Percentiles rank a stretch among this genome's conserved stretches.
Evolutionary conservation across 2,797 vertebrate species (phyloP).

Genomic region (Vireo griseus): DNA sequence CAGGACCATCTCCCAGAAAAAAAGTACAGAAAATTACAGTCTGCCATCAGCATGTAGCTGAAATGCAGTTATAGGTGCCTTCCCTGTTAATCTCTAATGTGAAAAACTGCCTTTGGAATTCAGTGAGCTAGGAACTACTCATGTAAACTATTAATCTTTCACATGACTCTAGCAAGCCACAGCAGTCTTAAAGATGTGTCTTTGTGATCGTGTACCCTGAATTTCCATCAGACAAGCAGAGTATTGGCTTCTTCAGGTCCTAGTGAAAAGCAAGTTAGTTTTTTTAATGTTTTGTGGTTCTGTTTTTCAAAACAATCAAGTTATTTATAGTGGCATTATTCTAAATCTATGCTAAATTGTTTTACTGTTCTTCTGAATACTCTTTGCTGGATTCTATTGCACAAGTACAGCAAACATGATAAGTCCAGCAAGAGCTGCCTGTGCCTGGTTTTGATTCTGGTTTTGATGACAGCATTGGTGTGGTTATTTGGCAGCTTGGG

Average conservation of each 20-base stretch:
- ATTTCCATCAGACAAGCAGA: background rate
- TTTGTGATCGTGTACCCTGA: background rate
- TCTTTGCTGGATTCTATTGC: background rate
- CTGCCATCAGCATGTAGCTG: background rate
- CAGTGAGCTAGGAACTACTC: background rate
- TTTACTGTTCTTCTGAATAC: background rate
- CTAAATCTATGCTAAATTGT: background rate
- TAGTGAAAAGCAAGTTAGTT: background rate
- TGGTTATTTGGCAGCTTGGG: background rate
- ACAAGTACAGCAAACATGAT: background rate
- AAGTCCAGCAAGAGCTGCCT: background rate
- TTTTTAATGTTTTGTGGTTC: background rate
- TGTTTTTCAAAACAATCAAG: background rate
- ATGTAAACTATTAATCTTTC: background rate
- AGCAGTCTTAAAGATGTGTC: background rate
- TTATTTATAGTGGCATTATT: background rate
- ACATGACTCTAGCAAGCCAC: background rate
- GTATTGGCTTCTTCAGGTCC: background rate
- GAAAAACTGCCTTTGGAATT: background rate
- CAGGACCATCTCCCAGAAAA: background rate
- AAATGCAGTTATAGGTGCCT: background rate
- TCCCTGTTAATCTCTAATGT: background rate
- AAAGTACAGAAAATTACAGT: background rate
- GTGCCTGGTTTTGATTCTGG: background rate
- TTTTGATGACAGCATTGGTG: background rate